phyloP scores from a whole-genome alignment of 2,113 vertebrate genomes.

The Oncorhynchus gorbuscha region DNA sequence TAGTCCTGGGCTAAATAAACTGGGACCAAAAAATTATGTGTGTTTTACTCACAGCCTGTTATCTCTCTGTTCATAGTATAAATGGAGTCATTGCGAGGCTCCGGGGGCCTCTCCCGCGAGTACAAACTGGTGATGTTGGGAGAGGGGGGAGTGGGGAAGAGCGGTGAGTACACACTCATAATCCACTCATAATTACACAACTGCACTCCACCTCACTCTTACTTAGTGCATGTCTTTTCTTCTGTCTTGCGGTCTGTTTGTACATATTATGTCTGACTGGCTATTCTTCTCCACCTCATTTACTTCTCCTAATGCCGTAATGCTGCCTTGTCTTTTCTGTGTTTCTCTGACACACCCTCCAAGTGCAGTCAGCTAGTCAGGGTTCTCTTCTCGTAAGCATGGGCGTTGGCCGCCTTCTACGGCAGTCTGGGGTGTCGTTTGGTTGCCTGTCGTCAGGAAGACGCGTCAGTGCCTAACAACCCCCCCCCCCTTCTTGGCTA shows the following conservation, averaged over 20 bases:
- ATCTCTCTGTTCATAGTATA: neutral
- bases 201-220: too few species aligned
- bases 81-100: constrained; percentile 43
- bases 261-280: too few species aligned
- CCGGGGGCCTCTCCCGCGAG: constrained; percentile 70
- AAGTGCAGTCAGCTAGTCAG: neutral
- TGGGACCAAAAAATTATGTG: neutral
- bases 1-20: neutral
- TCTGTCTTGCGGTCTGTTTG: too few species aligned
- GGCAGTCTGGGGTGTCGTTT: constrained; percentile 17
- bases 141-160: constrained; percentile 81
- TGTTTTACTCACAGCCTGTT: neutral
- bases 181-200: neutral
- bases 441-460: constrained; percentile 33
- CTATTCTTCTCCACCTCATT: too few species aligned
- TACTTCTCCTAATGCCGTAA: too few species aligned
- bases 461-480: constrained; percentile 28
- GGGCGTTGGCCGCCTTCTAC: constrained; percentile 17
- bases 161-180: constrained; percentile 68
- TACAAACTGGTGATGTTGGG: constrained; percentile 87
- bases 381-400: neutral
- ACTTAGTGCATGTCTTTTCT: too few species aligned
- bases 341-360: neutral
- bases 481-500: constrained; percentile 2
- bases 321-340: too few species aligned